Evolutionary conservation across 2,797 vertebrate species (phyloP).

Genomic region (Enteromius viviparus): DNA sequence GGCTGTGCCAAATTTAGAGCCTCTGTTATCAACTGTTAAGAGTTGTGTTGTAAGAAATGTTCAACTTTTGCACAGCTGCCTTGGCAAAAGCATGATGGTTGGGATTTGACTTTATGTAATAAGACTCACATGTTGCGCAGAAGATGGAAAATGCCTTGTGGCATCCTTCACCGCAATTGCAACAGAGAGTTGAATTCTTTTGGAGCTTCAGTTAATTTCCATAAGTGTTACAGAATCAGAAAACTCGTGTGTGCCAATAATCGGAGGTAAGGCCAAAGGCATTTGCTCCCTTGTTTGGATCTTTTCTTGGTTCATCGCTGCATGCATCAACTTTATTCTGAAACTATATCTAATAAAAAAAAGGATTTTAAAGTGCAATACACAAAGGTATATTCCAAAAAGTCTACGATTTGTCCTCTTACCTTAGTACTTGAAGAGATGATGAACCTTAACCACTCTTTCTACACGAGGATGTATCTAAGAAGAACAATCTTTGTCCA

Average conservation of each 20-base stretch:
- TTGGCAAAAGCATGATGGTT: conserved; percentile 3
- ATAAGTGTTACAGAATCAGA: neutral
- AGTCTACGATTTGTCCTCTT: neutral
- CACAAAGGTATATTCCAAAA: neutral
- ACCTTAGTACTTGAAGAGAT: conserved; percentile 26
- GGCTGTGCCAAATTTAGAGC: neutral
- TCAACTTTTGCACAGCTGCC: conserved; percentile 8
- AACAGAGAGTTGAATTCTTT: conserved; percentile 55
- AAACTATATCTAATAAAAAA: neutral
- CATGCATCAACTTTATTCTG: neutral
- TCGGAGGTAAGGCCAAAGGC: conserved; percentile 12
- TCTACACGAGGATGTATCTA: conserved; percentile 68
- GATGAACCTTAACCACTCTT: conserved; percentile 4
- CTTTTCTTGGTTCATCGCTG: neutral
- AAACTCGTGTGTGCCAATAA: neutral
- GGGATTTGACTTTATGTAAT: conserved; percentile 46
- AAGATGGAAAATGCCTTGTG: conserved; percentile 67
- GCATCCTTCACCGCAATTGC: conserved; percentile 63
- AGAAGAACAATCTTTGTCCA: conserved; percentile 61
- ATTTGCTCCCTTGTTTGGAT: neutral
- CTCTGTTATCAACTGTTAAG: neutral
- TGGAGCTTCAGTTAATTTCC: conserved; percentile 31
- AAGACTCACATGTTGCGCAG: conserved; percentile 52
- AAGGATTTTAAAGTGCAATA: neutral
- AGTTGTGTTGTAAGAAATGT: neutral